Evolutionary conservation across 2,888 invertebrate genomes (phyloP).

Genomic region (Torymus auratus): DNA sequence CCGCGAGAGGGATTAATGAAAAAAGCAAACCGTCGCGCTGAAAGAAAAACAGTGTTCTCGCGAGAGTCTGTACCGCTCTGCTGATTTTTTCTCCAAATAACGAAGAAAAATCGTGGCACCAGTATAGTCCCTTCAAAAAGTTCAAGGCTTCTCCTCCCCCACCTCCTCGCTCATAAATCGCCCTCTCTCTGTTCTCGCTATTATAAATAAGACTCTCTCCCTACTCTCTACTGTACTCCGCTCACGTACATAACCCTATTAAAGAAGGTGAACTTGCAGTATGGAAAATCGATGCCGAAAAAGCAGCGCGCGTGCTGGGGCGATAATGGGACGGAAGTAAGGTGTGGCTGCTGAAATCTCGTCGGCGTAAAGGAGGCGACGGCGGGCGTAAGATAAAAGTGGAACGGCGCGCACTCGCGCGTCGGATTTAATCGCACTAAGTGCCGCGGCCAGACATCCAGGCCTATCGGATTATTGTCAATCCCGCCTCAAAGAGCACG

Average conservation of each 20-base stretch:
- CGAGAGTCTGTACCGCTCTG: neutral
- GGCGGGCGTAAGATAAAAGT: conserved; percentile 49
- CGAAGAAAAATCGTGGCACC: too few species aligned
- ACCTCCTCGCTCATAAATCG: conserved; percentile 16
- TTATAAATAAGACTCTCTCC: conserved; percentile 18
- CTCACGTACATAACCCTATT: conserved; percentile 37
- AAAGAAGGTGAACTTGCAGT: conserved; percentile 48
- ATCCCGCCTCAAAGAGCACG: conserved; percentile 51
- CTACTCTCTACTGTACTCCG: neutral
- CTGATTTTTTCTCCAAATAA: too few species aligned
- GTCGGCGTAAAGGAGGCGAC: conserved; percentile 53
- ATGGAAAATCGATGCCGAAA: conserved; percentile 61
- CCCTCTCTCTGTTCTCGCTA: conserved; percentile 28
- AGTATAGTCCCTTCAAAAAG: too few species aligned
- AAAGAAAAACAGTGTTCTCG: neutral
- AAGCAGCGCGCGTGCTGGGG: conserved; percentile 44
- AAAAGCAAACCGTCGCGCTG: too few species aligned
- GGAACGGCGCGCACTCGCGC: conserved; percentile 44
- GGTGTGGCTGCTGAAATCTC: conserved; percentile 62
- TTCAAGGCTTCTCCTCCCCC: too few species aligned
- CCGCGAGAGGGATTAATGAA: too few species aligned
- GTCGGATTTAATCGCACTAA: conserved; percentile 72
- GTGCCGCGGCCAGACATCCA: conserved; percentile 62
- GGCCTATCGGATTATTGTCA: conserved; percentile 68
- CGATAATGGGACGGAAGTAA: conserved; percentile 60